Percentiles rank a stretch among this genome's conserved stretches.
Evolutionary conservation across 2,113 vertebrate species (phyloP).

Genomic region (Brachyhypopomus occidentalis): DNA sequence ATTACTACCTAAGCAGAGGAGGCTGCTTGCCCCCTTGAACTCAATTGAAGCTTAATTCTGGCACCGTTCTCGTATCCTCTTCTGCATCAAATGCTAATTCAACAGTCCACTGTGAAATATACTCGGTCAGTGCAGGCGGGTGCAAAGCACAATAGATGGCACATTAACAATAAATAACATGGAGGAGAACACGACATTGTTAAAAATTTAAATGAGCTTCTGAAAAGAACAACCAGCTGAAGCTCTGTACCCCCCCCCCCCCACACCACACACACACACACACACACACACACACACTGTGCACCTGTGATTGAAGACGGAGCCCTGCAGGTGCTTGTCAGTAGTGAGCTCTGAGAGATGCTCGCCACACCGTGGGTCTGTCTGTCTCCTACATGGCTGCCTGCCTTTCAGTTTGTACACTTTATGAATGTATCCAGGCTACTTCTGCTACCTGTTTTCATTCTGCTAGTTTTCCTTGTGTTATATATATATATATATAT

Average conservation of each 20-base stretch:
- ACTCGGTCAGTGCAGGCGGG: constrained; percentile 62
- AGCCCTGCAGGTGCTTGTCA: neutral
- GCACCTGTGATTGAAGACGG: neutral
- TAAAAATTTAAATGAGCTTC: neutral
- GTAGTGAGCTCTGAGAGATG: neutral
- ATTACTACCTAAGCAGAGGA: constrained; percentile 66
- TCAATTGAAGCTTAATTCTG: constrained; percentile 72
- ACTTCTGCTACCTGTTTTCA: neutral
- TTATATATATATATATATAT: too few species aligned
- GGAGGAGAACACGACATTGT: constrained; percentile 30
- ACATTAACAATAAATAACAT: constrained; percentile 59
- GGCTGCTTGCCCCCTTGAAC: constrained; percentile 61
- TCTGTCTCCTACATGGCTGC: neutral
- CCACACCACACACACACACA: neutral
- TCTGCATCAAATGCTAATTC: constrained; percentile 73
- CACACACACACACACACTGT: neutral
- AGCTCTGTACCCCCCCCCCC: neutral
- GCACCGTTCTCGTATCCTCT: constrained; percentile 57
- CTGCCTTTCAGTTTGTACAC: neutral
- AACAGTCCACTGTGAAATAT: constrained; percentile 63
- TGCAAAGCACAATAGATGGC: constrained; percentile 46
- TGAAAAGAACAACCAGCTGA: neutral
- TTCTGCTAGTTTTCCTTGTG: too few species aligned
- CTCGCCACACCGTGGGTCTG: neutral
- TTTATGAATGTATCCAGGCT: neutral